Evolutionary conservation across 2,888 invertebrate species (phyloP), one percentile per base, ranked within the genome.

Genomic region (Druceiella hillmani): DNA sequence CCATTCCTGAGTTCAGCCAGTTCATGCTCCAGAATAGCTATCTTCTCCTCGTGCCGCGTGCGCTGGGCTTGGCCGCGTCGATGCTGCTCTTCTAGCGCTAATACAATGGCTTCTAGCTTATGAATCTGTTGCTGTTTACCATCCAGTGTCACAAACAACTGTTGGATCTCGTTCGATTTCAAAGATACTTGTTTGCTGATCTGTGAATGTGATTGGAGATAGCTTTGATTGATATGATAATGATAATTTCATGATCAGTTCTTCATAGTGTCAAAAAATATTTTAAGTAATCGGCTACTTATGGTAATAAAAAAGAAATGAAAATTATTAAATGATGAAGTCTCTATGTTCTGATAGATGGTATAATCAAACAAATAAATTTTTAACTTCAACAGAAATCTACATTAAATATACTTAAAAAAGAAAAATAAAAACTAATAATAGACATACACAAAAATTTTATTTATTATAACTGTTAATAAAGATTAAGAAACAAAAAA

Each of bases 81-180:
- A 49, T 76, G 75, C 45, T 78, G 76, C 42, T 75, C 75, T 47
- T 75, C 76, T 50, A 77, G 55, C 26, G 74, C 68, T 32, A 74
- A 55, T 33, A 78, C 72, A 22, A 75, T 64, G 52, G 73, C 74
- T 49, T 76, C 76, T 36, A 78, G 50, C 34, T 70, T 63, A 49
- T 70, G 68, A 20, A 76, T 66, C 51, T 76, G 75, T 50, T 67
- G 64, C 52, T 75, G 74, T 45, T 76, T 76, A 45, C 59, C 66
- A 47, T 76, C 74, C 17, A 77, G 52, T 1, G 70, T 69, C 0
- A 64, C 49, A 36, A 74, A 71, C 27, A 76, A 50, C 47, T 73
- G 66, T 43, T 74, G 67, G 12, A 75, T 68, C 47, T 75, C 71
- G 13, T 73, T 69, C 0, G 70, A 65, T 49, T 73, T 74, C 3